These are phyloP conservation scores for Diploscapter pachys DNA, from an alignment of 1,140 invertebrate genomes.

Conservation along the genomic window DNA sequence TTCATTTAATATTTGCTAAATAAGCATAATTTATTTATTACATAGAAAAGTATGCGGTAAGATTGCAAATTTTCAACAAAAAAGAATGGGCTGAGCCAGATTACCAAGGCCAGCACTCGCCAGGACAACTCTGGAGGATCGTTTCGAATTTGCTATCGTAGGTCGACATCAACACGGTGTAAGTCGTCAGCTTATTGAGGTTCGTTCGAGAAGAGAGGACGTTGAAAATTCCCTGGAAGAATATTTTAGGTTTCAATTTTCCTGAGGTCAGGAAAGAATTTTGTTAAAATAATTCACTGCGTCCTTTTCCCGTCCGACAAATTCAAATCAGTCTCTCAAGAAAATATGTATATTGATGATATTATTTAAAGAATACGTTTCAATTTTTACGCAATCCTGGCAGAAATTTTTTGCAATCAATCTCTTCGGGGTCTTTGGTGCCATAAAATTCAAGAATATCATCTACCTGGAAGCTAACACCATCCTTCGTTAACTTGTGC, in stretches of 20 bases:
- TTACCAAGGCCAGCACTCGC: conserved; percentile 44
- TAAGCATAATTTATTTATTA: too few relatives aligned
- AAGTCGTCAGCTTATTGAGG: conserved; percentile 51
- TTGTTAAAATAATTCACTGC: not conserved
- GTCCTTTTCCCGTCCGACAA: too few relatives aligned
- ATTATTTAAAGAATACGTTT: too few relatives aligned
- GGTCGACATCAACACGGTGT: conserved; percentile 43
- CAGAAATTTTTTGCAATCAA: too few relatives aligned
- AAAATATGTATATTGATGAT: too few relatives aligned
- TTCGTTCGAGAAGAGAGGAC: conserved; percentile 50
- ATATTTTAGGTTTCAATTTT: not conserved
- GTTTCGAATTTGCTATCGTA: conserved; percentile 41
- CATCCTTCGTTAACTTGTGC: conserved; percentile 39
- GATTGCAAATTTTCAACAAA: too few relatives aligned
- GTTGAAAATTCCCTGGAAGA: conserved; percentile 48
- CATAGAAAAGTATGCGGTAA: too few relatives aligned
- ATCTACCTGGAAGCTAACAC: conserved; percentile 41
- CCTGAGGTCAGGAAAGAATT: not conserved
- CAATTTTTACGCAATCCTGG: too few relatives aligned
- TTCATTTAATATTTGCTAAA: too few relatives aligned
- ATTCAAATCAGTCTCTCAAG: too few relatives aligned
- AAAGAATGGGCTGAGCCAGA: too few relatives aligned
- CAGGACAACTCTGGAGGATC: conserved; percentile 45
- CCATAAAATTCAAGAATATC: not conserved
- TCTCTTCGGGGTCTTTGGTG: too few relatives aligned